These are phyloP conservation scores for Clanis bilineata DNA, from an alignment of 2,888 invertebrate genomes.

Conservation along the genomic window DNA sequence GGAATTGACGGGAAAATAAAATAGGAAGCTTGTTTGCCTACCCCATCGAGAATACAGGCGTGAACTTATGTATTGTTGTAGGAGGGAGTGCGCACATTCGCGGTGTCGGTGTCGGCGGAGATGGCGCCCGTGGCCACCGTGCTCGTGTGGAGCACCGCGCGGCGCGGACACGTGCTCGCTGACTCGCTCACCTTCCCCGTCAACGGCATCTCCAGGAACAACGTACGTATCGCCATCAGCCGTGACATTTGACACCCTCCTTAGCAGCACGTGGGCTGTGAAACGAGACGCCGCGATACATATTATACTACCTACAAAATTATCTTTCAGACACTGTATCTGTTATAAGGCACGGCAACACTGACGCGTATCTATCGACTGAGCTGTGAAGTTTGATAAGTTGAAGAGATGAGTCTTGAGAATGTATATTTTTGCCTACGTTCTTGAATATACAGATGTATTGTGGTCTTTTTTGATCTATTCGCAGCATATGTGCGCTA, in stretches of 20 bases:
- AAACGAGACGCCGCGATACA: too few species aligned
- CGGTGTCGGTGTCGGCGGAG: conserved; percentile 91
- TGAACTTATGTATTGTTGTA: conserved; percentile 37
- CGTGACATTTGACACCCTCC: background rate
- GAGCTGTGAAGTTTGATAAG: too few species aligned
- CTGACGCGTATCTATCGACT: too few species aligned
- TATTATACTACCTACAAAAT: too few species aligned
- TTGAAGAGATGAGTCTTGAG: background rate
- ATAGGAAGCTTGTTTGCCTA: too few species aligned
- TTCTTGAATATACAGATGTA: too few species aligned
- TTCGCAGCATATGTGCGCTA: too few species aligned
- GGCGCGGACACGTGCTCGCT: conserved; percentile 92
- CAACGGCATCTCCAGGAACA: conserved; percentile 96
- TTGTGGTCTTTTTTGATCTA: too few species aligned
- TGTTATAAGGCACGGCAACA: too few species aligned
- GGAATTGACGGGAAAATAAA: too few species aligned
- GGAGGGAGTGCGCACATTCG: conserved; percentile 89
- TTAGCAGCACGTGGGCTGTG: too few species aligned
- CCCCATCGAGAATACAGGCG: background rate
- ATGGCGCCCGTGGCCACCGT: conserved; percentile 97
- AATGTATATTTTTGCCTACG: background rate
- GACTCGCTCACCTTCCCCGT: conserved; percentile 98
- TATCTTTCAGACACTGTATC: too few species aligned
- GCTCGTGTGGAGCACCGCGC: conserved; percentile 92
- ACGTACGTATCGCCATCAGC: conserved; percentile 71